A percentile compares a stretch with the other conserved stretches of the same genome.
These are phyloP conservation scores for Cacatua alba DNA, from an alignment of 2,113 vertebrate genomes.

Conservation along the genomic window DNA sequence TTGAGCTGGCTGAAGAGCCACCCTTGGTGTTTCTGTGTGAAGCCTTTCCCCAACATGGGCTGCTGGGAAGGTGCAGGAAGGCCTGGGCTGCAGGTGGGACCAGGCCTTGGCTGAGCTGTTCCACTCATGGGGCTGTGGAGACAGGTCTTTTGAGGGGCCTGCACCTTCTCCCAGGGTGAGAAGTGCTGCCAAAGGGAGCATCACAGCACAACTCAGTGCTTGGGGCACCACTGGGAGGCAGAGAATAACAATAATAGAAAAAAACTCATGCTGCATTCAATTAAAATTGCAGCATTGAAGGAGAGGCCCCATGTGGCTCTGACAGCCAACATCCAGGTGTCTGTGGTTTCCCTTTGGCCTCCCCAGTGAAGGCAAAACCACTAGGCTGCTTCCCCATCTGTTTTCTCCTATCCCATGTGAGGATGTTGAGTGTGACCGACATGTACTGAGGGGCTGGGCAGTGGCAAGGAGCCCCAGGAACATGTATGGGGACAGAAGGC, in stretches of 20 bases:
- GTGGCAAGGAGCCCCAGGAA: background rate
- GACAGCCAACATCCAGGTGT: background rate
- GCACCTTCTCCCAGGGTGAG: background rate
- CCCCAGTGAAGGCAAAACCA: background rate
- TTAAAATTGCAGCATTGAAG: background rate
- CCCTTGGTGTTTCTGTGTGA: background rate
- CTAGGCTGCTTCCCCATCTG: background rate
- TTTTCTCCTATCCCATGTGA: background rate
- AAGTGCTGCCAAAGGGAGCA: background rate
- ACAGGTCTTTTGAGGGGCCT: background rate
- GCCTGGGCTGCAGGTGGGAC: background rate
- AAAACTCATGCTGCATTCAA: fast-evolving
- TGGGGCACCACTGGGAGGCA: background rate
- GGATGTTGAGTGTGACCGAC: fast-evolving
- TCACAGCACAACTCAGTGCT: background rate
- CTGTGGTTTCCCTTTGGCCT: background rate
- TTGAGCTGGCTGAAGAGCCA: background rate
- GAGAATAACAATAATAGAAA: background rate
- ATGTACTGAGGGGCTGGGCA: fast-evolving
- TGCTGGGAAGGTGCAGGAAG: background rate
- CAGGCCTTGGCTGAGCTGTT: background rate
- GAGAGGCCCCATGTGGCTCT: background rate
- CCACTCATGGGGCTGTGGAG: fast-evolving
- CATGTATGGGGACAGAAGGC: background rate
- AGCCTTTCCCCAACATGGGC: background rate